These are phyloP conservation scores for Petrocephalus zakoni DNA, from an alignment of 2,113 vertebrate genomes.

Conservation along the genomic window DNA sequence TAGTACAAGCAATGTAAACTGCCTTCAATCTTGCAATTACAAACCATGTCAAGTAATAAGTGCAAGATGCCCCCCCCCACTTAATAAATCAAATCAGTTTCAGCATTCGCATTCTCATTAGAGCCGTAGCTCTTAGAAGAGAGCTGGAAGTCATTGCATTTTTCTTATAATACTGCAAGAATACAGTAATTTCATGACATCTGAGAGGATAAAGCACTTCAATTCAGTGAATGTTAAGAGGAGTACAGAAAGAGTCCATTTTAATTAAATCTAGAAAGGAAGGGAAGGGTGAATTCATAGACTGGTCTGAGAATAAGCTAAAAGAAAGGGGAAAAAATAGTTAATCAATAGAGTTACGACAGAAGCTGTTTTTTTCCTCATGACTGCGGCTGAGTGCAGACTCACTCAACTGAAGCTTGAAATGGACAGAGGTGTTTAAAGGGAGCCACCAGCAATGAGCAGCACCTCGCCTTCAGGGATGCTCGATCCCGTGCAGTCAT, in stretches of 20 bases:
- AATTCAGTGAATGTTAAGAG: not conserved
- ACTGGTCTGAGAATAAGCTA: not conserved
- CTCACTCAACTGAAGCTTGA: not conserved
- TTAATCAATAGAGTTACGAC: not conserved
- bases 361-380: not conserved
- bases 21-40: not conserved
- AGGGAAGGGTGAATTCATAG: not conserved
- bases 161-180: not conserved
- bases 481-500: not conserved
- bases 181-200: constrained; percentile 3
- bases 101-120: not conserved
- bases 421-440: not conserved
- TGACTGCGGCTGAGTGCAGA: not conserved
- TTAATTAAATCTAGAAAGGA: constrained; percentile 19
- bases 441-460: not conserved
- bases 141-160: not conserved
- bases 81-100: not conserved
- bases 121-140: not conserved
- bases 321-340: not conserved
- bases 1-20: not conserved
- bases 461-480: not conserved
- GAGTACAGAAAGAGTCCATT: constrained; percentile 2
- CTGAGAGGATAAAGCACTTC: not conserved
- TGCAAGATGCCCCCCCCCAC: not conserved
- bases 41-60: not conserved